A percentile compares a stretch with the other conserved stretches of the same genome.
phyloP scores from a whole-genome alignment of 2,888 invertebrate species.

The Tolmerus cingulatus region DNA sequence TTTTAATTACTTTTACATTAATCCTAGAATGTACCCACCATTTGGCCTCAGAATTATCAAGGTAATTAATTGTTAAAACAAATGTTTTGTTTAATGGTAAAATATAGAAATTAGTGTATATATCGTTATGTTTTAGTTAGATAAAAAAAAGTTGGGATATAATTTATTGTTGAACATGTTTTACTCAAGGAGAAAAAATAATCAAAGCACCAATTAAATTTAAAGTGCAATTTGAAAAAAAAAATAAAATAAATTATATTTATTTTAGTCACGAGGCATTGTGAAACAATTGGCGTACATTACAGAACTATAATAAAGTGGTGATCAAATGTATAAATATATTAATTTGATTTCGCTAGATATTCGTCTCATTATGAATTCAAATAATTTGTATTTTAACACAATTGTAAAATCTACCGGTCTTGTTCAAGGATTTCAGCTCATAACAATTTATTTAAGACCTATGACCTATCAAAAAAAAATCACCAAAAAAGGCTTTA shows the following conservation, averaged over 20 bases:
- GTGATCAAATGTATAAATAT: not conserved
- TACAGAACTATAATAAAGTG: not conserved
- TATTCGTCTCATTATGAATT: not conserved
- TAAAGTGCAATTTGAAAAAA: not conserved
- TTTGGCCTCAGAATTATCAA: constrained; percentile 65
- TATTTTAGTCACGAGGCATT: not conserved
- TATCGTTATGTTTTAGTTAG: not conserved
- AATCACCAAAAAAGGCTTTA: too few species aligned
- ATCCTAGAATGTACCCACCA: constrained; percentile 64
- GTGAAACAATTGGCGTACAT: not conserved
- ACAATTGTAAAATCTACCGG: not conserved
- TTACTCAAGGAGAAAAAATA: not conserved
- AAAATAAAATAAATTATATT: not conserved
- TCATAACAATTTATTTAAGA: too few species aligned
- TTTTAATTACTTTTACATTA: constrained; percentile 25
- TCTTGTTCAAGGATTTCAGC: too few species aligned
- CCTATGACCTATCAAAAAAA: too few species aligned
- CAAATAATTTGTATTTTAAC: too few species aligned
- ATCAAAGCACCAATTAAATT: not conserved
- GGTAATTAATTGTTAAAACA: constrained; percentile 56
- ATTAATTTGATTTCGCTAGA: not conserved
- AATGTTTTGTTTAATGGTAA: not conserved
- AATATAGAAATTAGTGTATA: not conserved
- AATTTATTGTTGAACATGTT: not conserved
- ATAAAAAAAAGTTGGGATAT: not conserved